Percentiles rank a stretch among this genome's conserved stretches.
Evolutionary conservation across 1,140 invertebrate genomes (phyloP).

Genomic region (Caenorhabditis inopinata): DNA sequence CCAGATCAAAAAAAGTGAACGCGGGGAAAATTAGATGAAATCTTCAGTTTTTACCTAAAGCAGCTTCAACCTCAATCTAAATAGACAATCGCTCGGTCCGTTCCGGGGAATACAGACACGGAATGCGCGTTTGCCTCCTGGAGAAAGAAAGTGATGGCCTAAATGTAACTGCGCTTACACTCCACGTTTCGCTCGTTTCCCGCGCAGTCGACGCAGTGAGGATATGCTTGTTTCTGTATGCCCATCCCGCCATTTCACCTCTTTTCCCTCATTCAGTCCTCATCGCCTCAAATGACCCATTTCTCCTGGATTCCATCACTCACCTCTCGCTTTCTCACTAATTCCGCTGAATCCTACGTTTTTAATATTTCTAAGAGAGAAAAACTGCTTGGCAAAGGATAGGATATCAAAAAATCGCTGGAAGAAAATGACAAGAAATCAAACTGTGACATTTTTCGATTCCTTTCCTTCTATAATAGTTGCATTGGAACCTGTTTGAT

Average conservation of each 20-base stretch:
- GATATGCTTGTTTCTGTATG: slow-evolving; percentile 34
- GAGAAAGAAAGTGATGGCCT: background rate
- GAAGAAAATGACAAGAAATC: background rate
- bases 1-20: background rate
- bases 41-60: background rate
- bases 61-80: background rate
- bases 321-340: background rate
- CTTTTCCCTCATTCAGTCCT: slow-evolving; percentile 22
- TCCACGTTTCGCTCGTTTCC: background rate
- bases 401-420: no score
- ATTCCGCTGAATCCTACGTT: background rate
- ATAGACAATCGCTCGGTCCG: background rate
- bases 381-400: no score
- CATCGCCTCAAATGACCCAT: slow-evolving; percentile 14
- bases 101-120: slow-evolving; percentile 13
- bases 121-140: background rate
- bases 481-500: slow-evolving; percentile 16
- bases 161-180: slow-evolving; percentile 29
- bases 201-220: background rate
- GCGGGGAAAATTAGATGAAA: slow-evolving; percentile 16
- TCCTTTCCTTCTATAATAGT: background rate
- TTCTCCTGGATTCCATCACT: background rate
- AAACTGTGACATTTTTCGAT: background rate
- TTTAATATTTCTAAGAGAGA: no score
- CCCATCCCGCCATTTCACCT: slow-evolving; percentile 27